Evolutionary conservation across 2,888 invertebrate species (phyloP).

Genomic region (Macrosiphum euphorbiae): DNA sequence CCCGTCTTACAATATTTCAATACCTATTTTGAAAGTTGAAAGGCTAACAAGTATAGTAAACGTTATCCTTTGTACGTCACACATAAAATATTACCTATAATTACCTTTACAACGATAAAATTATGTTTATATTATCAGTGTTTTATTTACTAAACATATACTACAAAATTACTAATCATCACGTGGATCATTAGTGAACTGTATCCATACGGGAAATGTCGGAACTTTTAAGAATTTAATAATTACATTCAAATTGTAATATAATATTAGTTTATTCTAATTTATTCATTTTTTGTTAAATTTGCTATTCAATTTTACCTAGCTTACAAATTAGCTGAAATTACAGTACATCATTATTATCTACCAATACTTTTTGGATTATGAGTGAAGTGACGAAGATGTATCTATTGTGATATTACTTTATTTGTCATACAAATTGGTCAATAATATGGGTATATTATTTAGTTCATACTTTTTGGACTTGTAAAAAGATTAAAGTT

Average conservation of each 20-base stretch:
- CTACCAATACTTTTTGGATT: neutral
- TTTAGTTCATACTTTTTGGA: too few species aligned
- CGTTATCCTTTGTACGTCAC: neutral
- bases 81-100: neutral
- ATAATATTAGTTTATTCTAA: neutral
- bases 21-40: neutral
- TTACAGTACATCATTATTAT: neutral
- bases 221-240: neutral
- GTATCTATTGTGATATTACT: neutral
- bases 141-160: neutral
- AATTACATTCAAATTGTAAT: neutral
- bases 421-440: neutral
- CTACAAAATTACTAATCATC: neutral
- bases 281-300: neutral
- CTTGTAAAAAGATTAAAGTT: too few species aligned
- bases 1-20: neutral
- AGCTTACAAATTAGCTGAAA: too few species aligned
- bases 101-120: neutral
- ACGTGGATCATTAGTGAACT: neutral
- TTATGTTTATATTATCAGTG: conserved; percentile 1
- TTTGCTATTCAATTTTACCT: neutral
- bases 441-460: too few species aligned
- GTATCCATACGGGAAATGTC: neutral
- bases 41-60: neutral
- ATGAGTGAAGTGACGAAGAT: neutral